These are phyloP conservation scores for Chironomus tepperi DNA, from an alignment of 1,140 invertebrate genomes.

Conservation along the genomic window DNA sequence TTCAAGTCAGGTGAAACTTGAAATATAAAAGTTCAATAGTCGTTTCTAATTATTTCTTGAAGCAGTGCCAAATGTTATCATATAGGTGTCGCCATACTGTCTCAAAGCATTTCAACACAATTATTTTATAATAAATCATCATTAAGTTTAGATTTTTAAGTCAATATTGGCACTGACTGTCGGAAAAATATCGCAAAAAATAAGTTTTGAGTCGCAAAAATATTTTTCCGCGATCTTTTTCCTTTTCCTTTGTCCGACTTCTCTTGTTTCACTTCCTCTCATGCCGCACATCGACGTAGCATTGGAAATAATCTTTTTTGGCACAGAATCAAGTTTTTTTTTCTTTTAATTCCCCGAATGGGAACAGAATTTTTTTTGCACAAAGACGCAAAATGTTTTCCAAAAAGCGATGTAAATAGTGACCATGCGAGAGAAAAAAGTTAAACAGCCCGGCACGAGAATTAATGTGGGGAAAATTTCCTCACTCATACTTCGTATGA, in stretches of 20 bases:
- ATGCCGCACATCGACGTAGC: not conserved
- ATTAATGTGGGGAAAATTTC: not conserved
- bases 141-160: not conserved
- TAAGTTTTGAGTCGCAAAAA: not conserved
- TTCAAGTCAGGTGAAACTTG: not conserved
- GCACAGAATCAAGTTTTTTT: not conserved
- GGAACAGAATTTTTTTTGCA: not conserved
- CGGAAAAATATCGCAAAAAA: not conserved
- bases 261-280: too few relatives aligned
- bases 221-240: not conserved
- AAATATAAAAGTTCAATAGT: not conserved
- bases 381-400: conserved; percentile 4
- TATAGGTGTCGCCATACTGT: not conserved
- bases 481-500: conserved; percentile 1
- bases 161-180: not conserved
- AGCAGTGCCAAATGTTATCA: not conserved
- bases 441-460: not conserved
- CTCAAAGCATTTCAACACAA: not conserved
- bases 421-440: not conserved
- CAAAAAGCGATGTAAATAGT: not conserved
- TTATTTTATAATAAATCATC: not conserved
- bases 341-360: not conserved
- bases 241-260: not conserved
- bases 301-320: not conserved
- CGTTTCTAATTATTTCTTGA: not conserved